Conservation (phyloP, 2,113 vertebrate species). For the Python bivittatus region DNA sequence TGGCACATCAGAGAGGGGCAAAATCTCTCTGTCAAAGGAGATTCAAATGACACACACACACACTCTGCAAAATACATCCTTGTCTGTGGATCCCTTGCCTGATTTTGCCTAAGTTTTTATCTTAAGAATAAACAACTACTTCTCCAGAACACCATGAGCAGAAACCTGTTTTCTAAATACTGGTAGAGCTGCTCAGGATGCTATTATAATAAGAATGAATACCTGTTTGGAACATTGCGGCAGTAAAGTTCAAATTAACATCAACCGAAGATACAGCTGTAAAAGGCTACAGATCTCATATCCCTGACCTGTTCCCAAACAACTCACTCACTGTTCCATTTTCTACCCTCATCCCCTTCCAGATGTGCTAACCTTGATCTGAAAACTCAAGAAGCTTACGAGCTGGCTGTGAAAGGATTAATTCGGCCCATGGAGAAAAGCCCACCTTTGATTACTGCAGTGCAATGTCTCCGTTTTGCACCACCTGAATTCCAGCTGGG, state of each 20-base stretch:
- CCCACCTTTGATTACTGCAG: conserved; percentile 81
- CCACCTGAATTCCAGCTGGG: conserved; percentile 90
- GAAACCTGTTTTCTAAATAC: background rate
- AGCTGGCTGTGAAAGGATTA: conserved; percentile 85
- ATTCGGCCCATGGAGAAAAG: conserved; percentile 86
- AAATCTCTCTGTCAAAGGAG: too few species aligned
- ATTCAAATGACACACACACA: too few species aligned
- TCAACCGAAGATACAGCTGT: background rate
- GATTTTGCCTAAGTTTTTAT: background rate
- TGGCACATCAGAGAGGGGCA: too few species aligned
- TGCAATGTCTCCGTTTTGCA: conserved; percentile 81
- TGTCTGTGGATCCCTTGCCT: background rate
- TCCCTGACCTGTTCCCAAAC: background rate
- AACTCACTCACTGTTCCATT: background rate
- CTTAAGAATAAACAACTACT: background rate
- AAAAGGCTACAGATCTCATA: background rate
- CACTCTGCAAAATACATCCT: background rate
- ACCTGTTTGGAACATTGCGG: too few species aligned
- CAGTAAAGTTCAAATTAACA: background rate
- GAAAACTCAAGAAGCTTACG: conserved; percentile 90
- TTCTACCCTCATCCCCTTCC: background rate
- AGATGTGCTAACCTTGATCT: conserved; percentile 89
- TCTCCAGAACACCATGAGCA: background rate
- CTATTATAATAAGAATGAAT: too few species aligned
- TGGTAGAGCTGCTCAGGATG: background rate